These are phyloP conservation scores for Rhabdomys dilectus DNA, from an alignment of 2,113 vertebrate species.

Conservation along the genomic window DNA sequence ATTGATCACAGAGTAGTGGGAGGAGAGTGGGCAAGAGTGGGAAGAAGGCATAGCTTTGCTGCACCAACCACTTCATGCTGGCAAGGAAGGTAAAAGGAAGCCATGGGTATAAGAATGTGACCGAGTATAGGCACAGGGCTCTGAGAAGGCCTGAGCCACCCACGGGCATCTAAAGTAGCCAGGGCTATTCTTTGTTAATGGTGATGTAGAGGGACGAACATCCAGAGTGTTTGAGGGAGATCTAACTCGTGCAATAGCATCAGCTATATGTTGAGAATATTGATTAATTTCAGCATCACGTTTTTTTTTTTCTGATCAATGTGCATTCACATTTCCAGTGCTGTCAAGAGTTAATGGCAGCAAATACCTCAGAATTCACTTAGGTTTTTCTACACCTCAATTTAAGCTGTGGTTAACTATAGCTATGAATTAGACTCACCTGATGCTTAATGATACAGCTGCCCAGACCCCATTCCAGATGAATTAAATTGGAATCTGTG, in stretches of 20 bases:
- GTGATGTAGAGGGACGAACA: background rate
- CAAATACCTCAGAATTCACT: slow-evolving; percentile 8
- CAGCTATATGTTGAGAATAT: background rate
- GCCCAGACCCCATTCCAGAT: slow-evolving; percentile 62
- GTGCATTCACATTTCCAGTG: background rate
- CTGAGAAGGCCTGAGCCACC: background rate
- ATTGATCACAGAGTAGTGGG: background rate
- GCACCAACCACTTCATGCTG: background rate
- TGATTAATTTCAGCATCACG: slow-evolving; percentile 27
- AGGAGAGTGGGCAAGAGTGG: too few relatives aligned
- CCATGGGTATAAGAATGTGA: background rate
- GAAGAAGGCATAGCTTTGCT: background rate
- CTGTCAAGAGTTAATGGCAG: slow-evolving; percentile 32
- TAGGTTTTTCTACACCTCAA: background rate
- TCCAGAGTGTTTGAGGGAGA: background rate
- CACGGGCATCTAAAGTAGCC: rapidly evolving
- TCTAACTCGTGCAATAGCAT: background rate
- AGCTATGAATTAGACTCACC: slow-evolving; percentile 65
- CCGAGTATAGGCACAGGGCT: background rate
- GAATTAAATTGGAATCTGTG: slow-evolving; percentile 73
- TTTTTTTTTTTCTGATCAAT: background rate
- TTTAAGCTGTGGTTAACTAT: slow-evolving; percentile 58
- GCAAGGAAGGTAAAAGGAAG: background rate
- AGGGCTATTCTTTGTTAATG: background rate
- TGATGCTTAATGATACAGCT: slow-evolving; percentile 66